A percentile compares a stretch with the other conserved stretches of the same genome.
phyloP scores from a whole-genome alignment of 2,113 vertebrate genomes.

The Odobenus rosmarus region DNA sequence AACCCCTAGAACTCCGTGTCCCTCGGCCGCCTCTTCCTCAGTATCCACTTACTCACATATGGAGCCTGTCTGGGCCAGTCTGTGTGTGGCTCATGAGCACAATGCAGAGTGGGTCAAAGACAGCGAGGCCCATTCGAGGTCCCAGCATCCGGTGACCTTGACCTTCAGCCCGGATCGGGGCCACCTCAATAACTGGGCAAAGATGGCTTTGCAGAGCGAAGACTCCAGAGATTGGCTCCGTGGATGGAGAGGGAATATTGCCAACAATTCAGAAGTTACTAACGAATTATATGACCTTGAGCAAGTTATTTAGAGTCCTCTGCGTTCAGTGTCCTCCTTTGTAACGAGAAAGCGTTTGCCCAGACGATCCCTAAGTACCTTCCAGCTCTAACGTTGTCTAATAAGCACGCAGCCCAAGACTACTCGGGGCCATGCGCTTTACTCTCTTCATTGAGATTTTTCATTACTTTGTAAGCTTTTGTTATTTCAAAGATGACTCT shows the following conservation, averaged over 20 bases:
- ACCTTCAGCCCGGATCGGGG: not conserved
- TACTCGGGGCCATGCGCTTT: not conserved
- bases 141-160: not conserved
- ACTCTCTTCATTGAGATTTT: conserved; percentile 30
- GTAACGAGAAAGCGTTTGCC: not conserved
- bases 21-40: not conserved
- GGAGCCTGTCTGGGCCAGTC: not conserved
- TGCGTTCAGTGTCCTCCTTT: not conserved
- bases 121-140: not conserved
- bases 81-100: not conserved
- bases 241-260: not conserved
- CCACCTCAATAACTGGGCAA: not conserved
- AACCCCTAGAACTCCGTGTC: not conserved
- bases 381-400: not conserved
- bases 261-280: conserved; percentile 20
- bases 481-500: conserved; percentile 68
- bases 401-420: not conserved
- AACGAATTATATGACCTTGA: conserved; percentile 57
- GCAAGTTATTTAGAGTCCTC: not conserved
- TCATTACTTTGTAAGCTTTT: conserved; percentile 51
- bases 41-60: not conserved
- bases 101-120: not conserved
- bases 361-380: conserved; percentile 9
- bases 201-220: not conserved
- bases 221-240: not conserved